Conservation (phyloP, 2,888 invertebrate genomes). For the Gastrophysa polygoni region DNA sequence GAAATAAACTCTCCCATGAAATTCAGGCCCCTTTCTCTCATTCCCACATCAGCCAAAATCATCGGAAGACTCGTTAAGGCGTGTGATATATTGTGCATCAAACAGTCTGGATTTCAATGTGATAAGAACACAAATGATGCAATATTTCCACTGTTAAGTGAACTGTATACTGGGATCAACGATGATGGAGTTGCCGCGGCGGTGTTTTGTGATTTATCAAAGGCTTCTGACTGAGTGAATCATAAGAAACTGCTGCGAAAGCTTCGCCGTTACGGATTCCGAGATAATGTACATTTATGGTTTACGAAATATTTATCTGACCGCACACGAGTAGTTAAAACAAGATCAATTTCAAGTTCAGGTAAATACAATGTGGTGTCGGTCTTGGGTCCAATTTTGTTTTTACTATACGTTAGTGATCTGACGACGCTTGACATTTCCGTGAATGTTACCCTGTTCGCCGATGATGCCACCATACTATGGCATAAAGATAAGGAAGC, state of each 20-base stretch:
- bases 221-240: neutral
- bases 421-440: neutral
- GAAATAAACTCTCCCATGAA: constrained; percentile 3
- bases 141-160: neutral
- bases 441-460: neutral
- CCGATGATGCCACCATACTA: constrained; percentile 4
- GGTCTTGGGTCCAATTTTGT: constrained; percentile 3
- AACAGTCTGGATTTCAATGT: constrained; percentile 5
- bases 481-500: constrained; percentile 4
- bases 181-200: neutral
- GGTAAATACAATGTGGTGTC: neutral
- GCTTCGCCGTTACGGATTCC: neutral
- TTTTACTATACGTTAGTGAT: neutral
- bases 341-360: neutral
- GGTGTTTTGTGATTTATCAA: neutral
- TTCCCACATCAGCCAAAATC: neutral
- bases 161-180: constrained; percentile 1
- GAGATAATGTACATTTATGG: neutral
- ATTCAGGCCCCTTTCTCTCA: neutral
- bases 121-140: constrained; percentile 7
- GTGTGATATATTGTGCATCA: neutral
- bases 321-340: neutral
- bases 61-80: neutral
- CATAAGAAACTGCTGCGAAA: neutral
- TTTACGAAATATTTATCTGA: constrained; percentile 2